phyloP scores from a whole-genome alignment of 2,113 vertebrate genomes.

The Agelaius tricolor region DNA sequence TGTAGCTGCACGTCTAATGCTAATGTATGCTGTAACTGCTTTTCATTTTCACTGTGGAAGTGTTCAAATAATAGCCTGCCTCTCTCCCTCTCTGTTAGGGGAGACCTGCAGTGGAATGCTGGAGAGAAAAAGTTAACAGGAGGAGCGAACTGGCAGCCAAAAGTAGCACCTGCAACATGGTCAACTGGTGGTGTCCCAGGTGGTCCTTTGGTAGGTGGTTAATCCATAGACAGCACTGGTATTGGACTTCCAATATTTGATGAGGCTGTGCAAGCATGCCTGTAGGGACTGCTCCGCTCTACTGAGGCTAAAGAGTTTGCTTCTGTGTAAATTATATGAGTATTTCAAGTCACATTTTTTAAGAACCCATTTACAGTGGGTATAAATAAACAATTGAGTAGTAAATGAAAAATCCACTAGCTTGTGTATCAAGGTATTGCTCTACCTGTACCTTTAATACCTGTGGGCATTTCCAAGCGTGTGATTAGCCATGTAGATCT shows the following conservation, averaged over 20 bases:
- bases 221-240: neutral
- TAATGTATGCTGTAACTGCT: neutral
- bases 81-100: constrained; percentile 64
- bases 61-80: neutral
- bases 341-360: neutral
- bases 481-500: neutral
- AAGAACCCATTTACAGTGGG: neutral
- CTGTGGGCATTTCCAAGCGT: neutral
- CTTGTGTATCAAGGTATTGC: fast-evolving
- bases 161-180: constrained; percentile 94
- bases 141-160: constrained; percentile 95
- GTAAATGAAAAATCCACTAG: neutral
- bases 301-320: neutral
- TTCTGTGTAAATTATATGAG: neutral
- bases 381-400: neutral
- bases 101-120: constrained; percentile 87
- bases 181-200: constrained; percentile 79
- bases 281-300: neutral
- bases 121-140: constrained; percentile 95
- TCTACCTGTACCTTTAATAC: neutral
- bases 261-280: fast-evolving
- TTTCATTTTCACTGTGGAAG: neutral
- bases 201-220: constrained; percentile 83
- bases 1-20: neutral
- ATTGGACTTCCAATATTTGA: neutral